phyloP scores from a whole-genome alignment of 2,888 invertebrate genomes.

The Aphidoletes aphidimyza region DNA sequence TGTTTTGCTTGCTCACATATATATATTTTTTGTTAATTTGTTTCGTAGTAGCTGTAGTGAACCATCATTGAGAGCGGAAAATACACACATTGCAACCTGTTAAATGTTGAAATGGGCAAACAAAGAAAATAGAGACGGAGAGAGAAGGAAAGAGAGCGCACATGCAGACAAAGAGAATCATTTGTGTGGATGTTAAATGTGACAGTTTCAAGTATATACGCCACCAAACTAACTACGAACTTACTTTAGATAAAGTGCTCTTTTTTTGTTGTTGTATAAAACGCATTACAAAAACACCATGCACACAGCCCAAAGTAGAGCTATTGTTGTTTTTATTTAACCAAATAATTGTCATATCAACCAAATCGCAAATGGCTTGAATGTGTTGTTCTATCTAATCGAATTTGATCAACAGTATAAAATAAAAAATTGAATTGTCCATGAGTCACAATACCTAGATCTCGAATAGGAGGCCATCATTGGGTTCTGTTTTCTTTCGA shows the following conservation, averaged over 20 bases:
- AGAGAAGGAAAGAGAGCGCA: not conserved
- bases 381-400: constrained; percentile 2
- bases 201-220: not conserved
- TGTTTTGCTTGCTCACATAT: too few species aligned
- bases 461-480: too few species aligned
- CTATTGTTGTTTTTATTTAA: not conserved
- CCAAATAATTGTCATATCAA: not conserved
- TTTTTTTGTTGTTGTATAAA: too few species aligned
- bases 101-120: not conserved
- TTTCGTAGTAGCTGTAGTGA: not conserved
- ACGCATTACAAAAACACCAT: constrained; percentile 13
- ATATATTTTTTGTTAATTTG: not conserved
- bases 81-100: constrained; percentile 14
- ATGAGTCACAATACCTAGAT: not conserved
- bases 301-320: not conserved
- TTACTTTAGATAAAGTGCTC: not conserved
- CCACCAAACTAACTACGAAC: not conserved
- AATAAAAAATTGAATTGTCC: not conserved
- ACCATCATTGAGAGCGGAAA: not conserved
- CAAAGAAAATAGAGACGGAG: not conserved
- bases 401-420: not conserved
- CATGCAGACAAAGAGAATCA: not conserved
- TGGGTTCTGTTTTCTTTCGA: too few species aligned
- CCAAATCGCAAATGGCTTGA: not conserved
- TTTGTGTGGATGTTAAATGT: not conserved